Evolutionary conservation across 2,113 vertebrate genomes (phyloP).

Genomic region (Chaenogobius annularis): DNA sequence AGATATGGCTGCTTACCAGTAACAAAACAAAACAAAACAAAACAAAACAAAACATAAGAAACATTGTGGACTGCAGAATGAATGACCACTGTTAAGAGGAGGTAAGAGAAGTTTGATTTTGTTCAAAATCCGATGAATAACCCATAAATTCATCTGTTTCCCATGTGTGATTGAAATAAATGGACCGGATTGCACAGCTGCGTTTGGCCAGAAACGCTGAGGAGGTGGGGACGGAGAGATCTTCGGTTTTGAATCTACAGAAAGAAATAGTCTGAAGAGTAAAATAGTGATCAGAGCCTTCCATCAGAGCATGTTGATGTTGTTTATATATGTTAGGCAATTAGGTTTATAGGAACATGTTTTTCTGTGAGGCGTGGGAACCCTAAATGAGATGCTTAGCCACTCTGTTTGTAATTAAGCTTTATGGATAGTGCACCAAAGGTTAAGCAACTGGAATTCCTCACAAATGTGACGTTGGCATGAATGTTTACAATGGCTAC

Average conservation of each 20-base stretch:
- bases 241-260: not conserved
- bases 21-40: too few relatives aligned
- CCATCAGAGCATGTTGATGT: not conserved
- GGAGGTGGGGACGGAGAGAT: not conserved
- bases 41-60: not conserved
- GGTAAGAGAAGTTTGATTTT: too few relatives aligned
- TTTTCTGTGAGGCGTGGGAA: not conserved
- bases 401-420: slow-evolving; percentile 23
- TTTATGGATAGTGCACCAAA: slow-evolving; percentile 59
- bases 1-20: not conserved
- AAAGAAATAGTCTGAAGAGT: not conserved
- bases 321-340: not conserved
- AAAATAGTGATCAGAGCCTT: not conserved
- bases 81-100: not conserved
- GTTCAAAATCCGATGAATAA: not conserved
- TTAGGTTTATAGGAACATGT: not conserved
- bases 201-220: not conserved
- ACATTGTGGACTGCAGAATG: not conserved
- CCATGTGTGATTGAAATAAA: not conserved
- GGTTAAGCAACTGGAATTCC: slow-evolving; percentile 37
- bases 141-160: not conserved
- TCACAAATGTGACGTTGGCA: not conserved
- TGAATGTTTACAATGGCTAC: not conserved
- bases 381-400: not conserved
- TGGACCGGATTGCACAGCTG: not conserved